Base-by-base conservation (phyloP, 2,888 invertebrate species). In the Cryptophagus acutangulus region DNA sequence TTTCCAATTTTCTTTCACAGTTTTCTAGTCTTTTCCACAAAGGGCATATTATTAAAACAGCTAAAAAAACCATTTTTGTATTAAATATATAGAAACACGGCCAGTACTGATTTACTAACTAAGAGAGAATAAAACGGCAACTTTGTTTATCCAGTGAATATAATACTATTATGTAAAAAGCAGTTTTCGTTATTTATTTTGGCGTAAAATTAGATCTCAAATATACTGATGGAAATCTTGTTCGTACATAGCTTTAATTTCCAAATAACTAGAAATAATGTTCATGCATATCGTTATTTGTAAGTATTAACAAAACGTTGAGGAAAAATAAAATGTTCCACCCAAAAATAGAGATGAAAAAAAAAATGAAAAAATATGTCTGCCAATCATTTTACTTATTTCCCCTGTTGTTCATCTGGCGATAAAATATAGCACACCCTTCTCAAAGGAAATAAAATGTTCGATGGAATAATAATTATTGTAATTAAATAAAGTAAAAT, bases 271-370 rank as follows among this genome's bases (percentile, higher is more conserved):
- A 55, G 52, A 57, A 47, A 57, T 60, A 63, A 52, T 49, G 57
- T 51, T 54, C 61, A 62, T 60, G 62, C 66, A 66, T 66, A 66
- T 66, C 66, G 66, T 63, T 65, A 65, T 55, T 54, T 53, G 52
- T 62, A 64, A 61, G 58, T 57, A 51, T 55, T 50, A 57, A 54
- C 54, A 54, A 51, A 52, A 48, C 42, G 49, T 52, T 57, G 50
- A 51, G 50, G 33, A 37, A 40, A 36, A 35, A 38, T 44, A 46
- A 42, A 54, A 60, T n/a, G n/a, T 55, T 63, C 60, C 63, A 62
- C 60, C 63, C 62, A 61, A 55, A 50, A 49, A 49, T 47, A 46
- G 45, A 46, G 51, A n/a, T n/a, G n/a, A n/a, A n/a, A n/a, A n/a
- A 45, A 43, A 47, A 52, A 36, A 48, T 50, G 26, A 26, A 26